Percentiles rank a stretch among this genome's conserved stretches.
Conservation (phyloP, 2,888 invertebrate genomes). For the Oligia strigilis region DNA sequence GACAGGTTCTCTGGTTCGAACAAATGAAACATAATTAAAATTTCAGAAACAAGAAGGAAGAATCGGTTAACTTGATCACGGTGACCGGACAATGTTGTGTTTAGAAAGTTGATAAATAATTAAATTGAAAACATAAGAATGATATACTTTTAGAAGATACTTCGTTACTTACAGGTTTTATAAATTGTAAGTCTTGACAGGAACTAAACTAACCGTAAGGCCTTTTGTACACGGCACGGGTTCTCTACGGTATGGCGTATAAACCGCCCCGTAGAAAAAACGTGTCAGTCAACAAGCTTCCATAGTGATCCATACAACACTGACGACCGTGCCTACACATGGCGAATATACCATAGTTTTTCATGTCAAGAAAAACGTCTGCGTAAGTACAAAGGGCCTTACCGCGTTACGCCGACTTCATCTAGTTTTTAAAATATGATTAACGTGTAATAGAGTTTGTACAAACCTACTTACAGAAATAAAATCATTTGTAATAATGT, state of each 20-base stretch:
- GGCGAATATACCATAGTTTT: neutral
- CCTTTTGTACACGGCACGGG: neutral
- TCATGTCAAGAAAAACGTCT: neutral
- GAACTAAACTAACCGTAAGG: neutral
- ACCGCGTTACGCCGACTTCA: neutral
- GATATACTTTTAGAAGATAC: neutral
- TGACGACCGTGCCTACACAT: neutral
- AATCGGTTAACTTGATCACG: constrained; percentile 19
- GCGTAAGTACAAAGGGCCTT: neutral
- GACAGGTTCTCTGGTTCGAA: constrained; percentile 33
- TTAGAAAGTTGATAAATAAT: constrained; percentile 16
- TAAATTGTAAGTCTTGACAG: neutral
- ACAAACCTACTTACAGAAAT: neutral
- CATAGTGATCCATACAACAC: too few species aligned
- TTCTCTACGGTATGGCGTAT: neutral
- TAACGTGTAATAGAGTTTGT: neutral
- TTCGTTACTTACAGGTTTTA: neutral
- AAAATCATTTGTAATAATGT: neutral
- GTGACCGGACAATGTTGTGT: constrained; percentile 7
- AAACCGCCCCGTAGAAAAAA: neutral
- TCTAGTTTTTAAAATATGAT: neutral
- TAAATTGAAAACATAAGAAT: constrained; percentile 2
- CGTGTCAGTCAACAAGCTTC: neutral
- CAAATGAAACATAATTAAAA: constrained; percentile 43
- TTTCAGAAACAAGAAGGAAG: constrained; percentile 29